phyloP scores from a whole-genome alignment of 1,140 invertebrate species.

The Epicauta chinensis region DNA sequence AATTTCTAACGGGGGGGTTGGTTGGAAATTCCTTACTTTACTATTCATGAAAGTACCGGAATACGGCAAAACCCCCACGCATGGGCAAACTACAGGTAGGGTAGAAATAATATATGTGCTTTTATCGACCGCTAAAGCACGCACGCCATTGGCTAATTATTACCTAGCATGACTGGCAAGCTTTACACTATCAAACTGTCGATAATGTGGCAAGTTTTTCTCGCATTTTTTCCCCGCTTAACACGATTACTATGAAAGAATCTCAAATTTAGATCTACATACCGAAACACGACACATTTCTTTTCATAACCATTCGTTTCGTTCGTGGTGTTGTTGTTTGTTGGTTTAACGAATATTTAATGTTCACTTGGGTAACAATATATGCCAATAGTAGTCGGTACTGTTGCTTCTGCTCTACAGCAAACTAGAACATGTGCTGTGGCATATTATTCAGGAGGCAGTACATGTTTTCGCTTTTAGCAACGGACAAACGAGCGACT shows the following conservation, averaged over 20 bases:
- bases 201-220: conserved; percentile 14
- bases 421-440: conserved; percentile 23
- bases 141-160: conserved; percentile 36
- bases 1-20: no score
- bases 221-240: no score
- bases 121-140: conserved; percentile 9
- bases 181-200: conserved; percentile 8
- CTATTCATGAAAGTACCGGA: conserved; percentile 6
- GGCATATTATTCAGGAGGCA: conserved; percentile 8
- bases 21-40: conserved; percentile 9
- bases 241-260: no score
- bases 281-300: no score
- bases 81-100: conserved; percentile 14
- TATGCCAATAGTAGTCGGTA: not conserved
- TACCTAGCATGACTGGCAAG: conserved; percentile 25
- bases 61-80: conserved; percentile 8
- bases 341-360: no score
- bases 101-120: conserved; percentile 15
- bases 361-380: no score
- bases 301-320: no score
- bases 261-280: no score
- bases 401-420: conserved; percentile 7
- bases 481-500: conserved; percentile 20
- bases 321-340: no score
- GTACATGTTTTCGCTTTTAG: conserved; percentile 24